Evolutionary conservation across 2,888 invertebrate genomes (phyloP).

Genomic region (Lutraria lutraria): DNA sequence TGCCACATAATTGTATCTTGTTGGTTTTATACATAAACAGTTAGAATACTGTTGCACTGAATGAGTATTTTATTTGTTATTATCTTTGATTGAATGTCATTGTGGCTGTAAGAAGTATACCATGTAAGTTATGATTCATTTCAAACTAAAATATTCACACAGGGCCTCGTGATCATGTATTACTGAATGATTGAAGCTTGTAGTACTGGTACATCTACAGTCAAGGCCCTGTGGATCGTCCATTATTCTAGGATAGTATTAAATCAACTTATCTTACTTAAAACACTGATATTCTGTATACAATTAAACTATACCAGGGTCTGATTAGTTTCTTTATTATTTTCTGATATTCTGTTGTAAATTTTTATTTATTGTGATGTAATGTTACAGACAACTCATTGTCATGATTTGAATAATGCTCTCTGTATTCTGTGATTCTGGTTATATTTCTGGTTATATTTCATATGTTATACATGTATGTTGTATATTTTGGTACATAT

Average conservation of each 20-base stretch:
- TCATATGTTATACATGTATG: background rate
- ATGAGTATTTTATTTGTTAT: background rate
- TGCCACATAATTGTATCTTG: background rate
- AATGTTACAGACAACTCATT: background rate
- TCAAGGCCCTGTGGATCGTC: background rate
- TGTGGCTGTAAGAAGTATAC: background rate
- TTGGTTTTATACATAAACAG: background rate
- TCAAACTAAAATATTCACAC: background rate
- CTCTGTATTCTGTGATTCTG: background rate
- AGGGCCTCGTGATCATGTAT: background rate
- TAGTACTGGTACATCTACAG: background rate
- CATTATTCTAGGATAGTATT: background rate
- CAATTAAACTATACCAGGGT: background rate
- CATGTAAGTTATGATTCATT: background rate
- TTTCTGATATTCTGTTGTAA: background rate
- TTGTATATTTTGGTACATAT: too few relatives aligned
- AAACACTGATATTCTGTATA: background rate
- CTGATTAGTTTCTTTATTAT: background rate
- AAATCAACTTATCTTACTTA: background rate
- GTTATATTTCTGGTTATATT: background rate
- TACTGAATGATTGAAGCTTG: background rate
- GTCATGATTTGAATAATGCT: background rate
- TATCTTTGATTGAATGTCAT: background rate
- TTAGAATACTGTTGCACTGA: background rate
- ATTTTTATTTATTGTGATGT: background rate